Evolutionary conservation across 1,140 invertebrate genomes (phyloP), one percentile per base, ranked within the genome.

Genomic region (Eciton burchellii): DNA sequence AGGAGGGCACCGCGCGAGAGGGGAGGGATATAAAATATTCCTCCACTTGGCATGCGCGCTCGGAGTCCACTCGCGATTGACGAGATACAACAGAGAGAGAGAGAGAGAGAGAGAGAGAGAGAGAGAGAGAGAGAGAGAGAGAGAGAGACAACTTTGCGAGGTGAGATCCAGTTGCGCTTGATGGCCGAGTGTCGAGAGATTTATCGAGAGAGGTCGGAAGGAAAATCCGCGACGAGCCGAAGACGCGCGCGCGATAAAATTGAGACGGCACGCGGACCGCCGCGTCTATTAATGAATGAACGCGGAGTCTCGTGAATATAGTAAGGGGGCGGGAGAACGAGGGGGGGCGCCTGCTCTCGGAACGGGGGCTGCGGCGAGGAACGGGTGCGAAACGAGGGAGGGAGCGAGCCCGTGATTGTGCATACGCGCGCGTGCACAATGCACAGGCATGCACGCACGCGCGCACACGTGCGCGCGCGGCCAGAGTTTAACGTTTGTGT

Each of bases 231-330:
- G 71, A 77, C 81, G 82, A 85, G 79, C n/a, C 35, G 35, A 35
- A 3, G 35, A 6, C 35, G 2, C 35, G 89, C 81, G 87, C 90
- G 88, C 89, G 90, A 92, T 93, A 91, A 93, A 92, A 92, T 92
- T 91, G 87, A 88, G 88, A 91, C 90, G 89, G 89, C 89, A 86
- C 84, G 86, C 88, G 74, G 76, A 87, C 73, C 79, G 63, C 43
- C 59, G 84, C n/a, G 35, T 35, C 60, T 86, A 88, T 89, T 89
- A 92, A 93, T 91, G 91, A 93, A 93, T 93, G 91, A 92, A 92
- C 87, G 87, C n/a, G n/a, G n/a, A n/a, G n/a, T 91, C 89, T 90
- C 85, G 88, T 90, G 88, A 88, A 91, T 88, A 89, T 87, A 81
- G 81, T 86, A 89, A 90, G 87, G 85, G 87, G 57, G 81, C 83